Evolutionary conservation across 2,797 vertebrate species (phyloP), one percentile per base, ranked within the genome.

Genomic region (Sebastes diaconus): DNA sequence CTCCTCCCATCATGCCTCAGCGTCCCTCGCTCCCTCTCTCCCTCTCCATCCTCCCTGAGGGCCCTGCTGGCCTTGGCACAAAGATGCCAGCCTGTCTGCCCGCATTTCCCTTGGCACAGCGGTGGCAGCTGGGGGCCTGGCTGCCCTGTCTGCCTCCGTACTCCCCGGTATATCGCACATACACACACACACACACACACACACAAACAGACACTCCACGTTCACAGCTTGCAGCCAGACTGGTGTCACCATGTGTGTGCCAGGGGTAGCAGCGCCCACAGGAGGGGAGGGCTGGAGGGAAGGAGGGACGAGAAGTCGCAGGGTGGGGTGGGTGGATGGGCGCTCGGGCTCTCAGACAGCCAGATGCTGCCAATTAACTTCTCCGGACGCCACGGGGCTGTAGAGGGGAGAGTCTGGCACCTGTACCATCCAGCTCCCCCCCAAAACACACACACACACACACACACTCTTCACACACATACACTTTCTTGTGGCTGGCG

Each of bases 301-400:
- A 36, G 75, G 69, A 70, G 69, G 81, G 75, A 71, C 25, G 77
- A 59, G 69, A 83, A 66, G 81, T 71, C 84, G 63, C 34, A 57
- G 77, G 86, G 86, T 54, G 70, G 78, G 79, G 67, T 72, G 83
- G 75, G 76, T 69, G 78, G 81, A 87, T 80, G 86, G 90, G 90
- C 59, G 46, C 82, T 80, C 42, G 86, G 91, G 91, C 91, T 95
- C 91, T 92, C 91, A 96, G 94, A 95, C 93, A 94, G 92, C 92
- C 96, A 96, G 95, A 96, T 96, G 95, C 95, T 96, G 94, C 95
- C 95, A 96, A 96, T 96, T 96, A 96, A 96, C 94, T 96, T 95
- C 90, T 90, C 87, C 81, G 87, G 90, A 85, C 84, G 75, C 94
- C 90, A 93, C 69, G 32, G 91, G 90, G 91, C 92, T 93, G 79